Percentiles rank a stretch among this genome's conserved stretches.
Evolutionary conservation across 1,140 invertebrate genomes (phyloP).

Genomic region (Orius laevigatus): DNA sequence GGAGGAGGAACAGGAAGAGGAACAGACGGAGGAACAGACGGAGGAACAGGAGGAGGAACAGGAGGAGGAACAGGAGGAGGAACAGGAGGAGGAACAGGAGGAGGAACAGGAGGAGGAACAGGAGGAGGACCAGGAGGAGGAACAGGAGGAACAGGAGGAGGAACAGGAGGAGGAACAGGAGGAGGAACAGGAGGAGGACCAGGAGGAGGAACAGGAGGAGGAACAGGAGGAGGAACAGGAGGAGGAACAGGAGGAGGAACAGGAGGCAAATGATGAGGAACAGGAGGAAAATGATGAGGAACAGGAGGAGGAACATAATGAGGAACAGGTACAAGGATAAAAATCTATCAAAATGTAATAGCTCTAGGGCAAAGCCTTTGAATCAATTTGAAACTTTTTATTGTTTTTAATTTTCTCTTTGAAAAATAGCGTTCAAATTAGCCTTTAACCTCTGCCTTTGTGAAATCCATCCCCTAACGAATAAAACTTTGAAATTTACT

Average conservation of each 20-base stretch:
- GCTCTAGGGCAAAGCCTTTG: no score
- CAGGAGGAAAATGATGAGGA: neutral
- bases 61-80: constrained; percentile 10
- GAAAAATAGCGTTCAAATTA: no score
- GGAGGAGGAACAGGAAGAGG: constrained; percentile 1
- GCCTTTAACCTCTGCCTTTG: no score
- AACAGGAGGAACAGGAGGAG: no score
- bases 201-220: neutral
- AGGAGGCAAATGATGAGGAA: neutral
- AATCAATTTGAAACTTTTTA: no score
- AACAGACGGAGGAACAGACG: constrained; percentile 1
- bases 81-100: constrained; percentile 11
- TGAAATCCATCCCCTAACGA: no score
- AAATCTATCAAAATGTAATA: no score
- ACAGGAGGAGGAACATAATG: neutral
- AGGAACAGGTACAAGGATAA: no score
- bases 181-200: neutral
- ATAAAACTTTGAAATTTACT: no score
- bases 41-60: constrained; percentile 8
- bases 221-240: neutral
- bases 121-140: constrained; percentile 1
- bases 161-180: constrained; percentile 2
- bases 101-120: neutral
- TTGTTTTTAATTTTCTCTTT: no score
- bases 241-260: neutral